Evolutionary conservation across 2,113 vertebrate species (phyloP).

Genomic region (Perognathus longimembris): DNA sequence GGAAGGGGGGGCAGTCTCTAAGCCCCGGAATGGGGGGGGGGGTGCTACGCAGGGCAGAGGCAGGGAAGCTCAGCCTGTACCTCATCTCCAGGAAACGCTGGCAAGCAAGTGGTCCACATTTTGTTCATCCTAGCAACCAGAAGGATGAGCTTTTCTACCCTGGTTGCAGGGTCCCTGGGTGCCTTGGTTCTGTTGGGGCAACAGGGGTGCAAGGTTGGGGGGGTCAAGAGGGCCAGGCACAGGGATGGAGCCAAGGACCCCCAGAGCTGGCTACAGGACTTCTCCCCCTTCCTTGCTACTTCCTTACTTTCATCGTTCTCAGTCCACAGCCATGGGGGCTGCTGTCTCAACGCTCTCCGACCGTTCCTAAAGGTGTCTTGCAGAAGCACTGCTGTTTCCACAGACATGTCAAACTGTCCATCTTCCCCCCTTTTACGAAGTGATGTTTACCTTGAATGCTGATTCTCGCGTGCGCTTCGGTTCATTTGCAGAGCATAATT

Average conservation of each 20-base stretch:
- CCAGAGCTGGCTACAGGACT: background rate
- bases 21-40: rapidly evolving
- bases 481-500: rapidly evolving
- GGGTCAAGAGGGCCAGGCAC: too few relatives aligned
- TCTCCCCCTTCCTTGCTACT: too few relatives aligned
- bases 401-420: rapidly evolving
- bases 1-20: rapidly evolving
- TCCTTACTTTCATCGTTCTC: background rate
- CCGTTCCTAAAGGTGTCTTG: too few relatives aligned
- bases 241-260: too few relatives aligned
- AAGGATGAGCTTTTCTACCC: rapidly evolving
- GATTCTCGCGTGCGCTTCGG: too few relatives aligned
- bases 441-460: rapidly evolving
- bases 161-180: background rate
- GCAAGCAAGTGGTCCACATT: rapidly evolving
- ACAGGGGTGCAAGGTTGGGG: too few relatives aligned
- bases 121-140: rapidly evolving
- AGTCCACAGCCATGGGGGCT: too few relatives aligned
- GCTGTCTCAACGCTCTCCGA: too few relatives aligned
- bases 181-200: too few relatives aligned
- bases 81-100: background rate
- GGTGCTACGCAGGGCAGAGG: too few relatives aligned
- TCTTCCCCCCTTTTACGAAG: background rate
- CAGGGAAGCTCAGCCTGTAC: rapidly evolving
- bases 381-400: rapidly evolving